phyloP scores from a whole-genome alignment of 92 coral and sea anemone genomes.

The Isaurus tuberculatus region DNA sequence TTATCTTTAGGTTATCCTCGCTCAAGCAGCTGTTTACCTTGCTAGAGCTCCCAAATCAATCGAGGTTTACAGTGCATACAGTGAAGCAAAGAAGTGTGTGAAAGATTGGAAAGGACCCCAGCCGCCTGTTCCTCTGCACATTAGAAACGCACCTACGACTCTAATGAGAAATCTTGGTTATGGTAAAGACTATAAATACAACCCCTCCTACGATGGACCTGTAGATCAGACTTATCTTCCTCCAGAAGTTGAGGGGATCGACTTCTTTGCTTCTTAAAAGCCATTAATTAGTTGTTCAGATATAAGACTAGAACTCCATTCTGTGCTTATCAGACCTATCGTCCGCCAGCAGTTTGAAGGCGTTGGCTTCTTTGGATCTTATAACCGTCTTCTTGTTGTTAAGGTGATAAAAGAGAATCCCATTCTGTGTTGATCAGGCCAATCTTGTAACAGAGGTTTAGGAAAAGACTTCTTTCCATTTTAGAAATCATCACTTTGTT shows the following conservation, averaged over 20 bases:
- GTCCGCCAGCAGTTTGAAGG: too few species aligned
- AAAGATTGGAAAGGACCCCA: conserved; percentile 90
- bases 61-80: conserved; percentile 90
- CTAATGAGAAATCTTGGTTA: conserved; percentile 91
- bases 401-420: too few species aligned
- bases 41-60: conserved; percentile 95
- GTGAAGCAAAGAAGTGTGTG: conserved; percentile 82
- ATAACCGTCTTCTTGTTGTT: too few species aligned
- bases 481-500: too few species aligned
- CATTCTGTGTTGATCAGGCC: too few species aligned
- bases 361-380: too few species aligned
- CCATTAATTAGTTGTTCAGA: neutral
- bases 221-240: conserved; percentile 95
- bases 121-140: conserved; percentile 93
- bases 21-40: conserved; percentile 90
- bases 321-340: neutral
- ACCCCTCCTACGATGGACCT: conserved; percentile 83
- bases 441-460: too few species aligned
- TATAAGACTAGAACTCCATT: neutral
- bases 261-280: conserved; percentile 69
- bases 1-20: conserved; percentile 85
- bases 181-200: conserved; percentile 92
- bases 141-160: conserved; percentile 96
- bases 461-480: too few species aligned
- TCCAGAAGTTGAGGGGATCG: conserved; percentile 72